Percentiles rank a stretch among this genome's conserved stretches.
Evolutionary conservation across 1,140 invertebrate species (phyloP).

Genomic region (Palaemon carinicauda): DNA sequence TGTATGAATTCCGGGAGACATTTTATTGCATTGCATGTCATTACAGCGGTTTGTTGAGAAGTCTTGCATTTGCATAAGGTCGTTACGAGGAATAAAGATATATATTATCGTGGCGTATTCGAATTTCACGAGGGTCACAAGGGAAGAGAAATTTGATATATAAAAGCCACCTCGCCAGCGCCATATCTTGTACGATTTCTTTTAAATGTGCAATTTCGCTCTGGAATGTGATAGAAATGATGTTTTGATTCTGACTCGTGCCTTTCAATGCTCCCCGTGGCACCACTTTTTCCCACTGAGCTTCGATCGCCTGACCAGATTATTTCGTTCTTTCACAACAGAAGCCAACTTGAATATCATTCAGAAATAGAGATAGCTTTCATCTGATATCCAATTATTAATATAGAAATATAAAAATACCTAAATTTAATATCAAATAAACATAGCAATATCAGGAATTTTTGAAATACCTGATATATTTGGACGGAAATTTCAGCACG

Average conservation of each 20-base stretch:
- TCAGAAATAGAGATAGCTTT: too few species aligned
- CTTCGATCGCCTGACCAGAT: too few species aligned
- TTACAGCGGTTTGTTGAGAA: conserved; percentile 48
- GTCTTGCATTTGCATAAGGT: conserved; percentile 50
- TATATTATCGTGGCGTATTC: conserved; percentile 37
- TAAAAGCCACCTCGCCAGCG: background rate
- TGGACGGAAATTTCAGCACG: background rate
- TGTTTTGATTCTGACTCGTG: conserved; percentile 41
- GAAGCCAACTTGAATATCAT: too few species aligned
- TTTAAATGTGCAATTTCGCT: conserved; percentile 49
- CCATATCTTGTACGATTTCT: conserved; percentile 42
- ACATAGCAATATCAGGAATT: background rate
- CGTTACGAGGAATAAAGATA: conserved; percentile 37
- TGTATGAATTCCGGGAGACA: conserved; percentile 25
- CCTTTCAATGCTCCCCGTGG: background rate
- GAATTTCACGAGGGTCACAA: conserved; percentile 9
- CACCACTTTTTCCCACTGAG: background rate
- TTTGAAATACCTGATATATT: background rate
- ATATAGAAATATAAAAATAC: background rate
- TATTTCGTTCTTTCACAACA: too few species aligned
- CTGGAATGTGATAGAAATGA: conserved; percentile 49
- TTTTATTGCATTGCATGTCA: conserved; percentile 52
- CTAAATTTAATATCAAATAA: background rate
- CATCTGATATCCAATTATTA: too few species aligned
- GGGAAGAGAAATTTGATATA: conserved; percentile 47